Evolutionary conservation across 2,888 invertebrate genomes (phyloP).

Genomic region (Dynastes grantii): DNA sequence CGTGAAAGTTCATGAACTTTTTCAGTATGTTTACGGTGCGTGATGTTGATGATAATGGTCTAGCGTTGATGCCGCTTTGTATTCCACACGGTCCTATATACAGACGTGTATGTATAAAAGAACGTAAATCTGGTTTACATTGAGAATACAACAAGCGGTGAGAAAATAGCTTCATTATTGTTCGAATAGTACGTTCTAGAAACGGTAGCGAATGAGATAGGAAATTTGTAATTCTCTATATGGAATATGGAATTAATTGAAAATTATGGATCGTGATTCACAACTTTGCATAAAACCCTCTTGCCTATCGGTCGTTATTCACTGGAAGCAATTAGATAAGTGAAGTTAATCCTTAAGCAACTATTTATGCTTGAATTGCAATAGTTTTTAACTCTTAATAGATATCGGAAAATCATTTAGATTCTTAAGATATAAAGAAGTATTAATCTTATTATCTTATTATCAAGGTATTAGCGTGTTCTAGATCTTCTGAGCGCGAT

Average conservation of each 20-base stretch:
- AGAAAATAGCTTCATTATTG: constrained; percentile 20
- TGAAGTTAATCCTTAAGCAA: too few relatives aligned
- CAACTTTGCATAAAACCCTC: background rate
- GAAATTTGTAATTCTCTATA: background rate
- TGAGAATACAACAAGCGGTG: background rate
- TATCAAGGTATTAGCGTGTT: too few relatives aligned
- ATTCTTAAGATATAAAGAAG: too few relatives aligned
- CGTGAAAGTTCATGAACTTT: constrained; percentile 42
- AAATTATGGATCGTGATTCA: constrained; percentile 3
- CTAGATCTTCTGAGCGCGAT: too few relatives aligned
- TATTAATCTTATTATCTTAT: too few relatives aligned
- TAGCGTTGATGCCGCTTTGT: constrained; percentile 26
- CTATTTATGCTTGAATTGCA: too few relatives aligned
- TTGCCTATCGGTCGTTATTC: too few relatives aligned
- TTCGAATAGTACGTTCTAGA: background rate
- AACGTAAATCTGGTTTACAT: constrained; percentile 22
- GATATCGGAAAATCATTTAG: too few relatives aligned
- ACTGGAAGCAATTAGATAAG: too few relatives aligned
- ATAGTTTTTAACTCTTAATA: too few relatives aligned
- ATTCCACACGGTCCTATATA: background rate
- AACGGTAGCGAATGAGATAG: background rate
- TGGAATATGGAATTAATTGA: constrained; percentile 12
- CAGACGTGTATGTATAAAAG: constrained; percentile 4
- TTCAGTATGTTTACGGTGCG: constrained; percentile 11
- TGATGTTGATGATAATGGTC: constrained; percentile 17